Evolutionary conservation across 2,113 vertebrate genomes (phyloP).

Genomic region (Ramphastos sulfuratus): DNA sequence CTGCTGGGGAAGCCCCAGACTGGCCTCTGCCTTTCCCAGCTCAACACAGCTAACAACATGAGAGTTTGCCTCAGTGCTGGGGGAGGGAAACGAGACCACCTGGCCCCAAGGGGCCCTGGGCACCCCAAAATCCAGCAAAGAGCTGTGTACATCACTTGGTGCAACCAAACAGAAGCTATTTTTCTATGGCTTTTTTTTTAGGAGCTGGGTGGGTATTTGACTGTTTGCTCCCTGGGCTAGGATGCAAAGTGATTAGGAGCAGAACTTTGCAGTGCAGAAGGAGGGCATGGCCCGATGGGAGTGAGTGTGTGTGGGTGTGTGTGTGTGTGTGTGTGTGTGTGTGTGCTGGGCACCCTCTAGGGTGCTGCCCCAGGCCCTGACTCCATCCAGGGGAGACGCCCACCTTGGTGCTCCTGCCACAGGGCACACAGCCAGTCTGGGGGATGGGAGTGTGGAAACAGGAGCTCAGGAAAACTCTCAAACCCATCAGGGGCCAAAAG

Average conservation of each 20-base stretch:
- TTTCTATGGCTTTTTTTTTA: rapidly evolving
- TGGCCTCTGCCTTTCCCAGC: background rate
- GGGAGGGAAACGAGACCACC: rapidly evolving
- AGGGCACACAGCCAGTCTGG: background rate
- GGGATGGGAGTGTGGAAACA: rapidly evolving
- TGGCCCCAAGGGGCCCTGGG: background rate
- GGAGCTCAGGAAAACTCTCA: background rate
- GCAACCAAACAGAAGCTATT: background rate
- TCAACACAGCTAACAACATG: background rate
- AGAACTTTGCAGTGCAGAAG: background rate
- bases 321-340: background rate
- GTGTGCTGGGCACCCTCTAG: background rate
- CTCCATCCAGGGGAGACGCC: background rate
- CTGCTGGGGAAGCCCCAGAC: background rate
- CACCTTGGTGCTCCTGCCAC: rapidly evolving
- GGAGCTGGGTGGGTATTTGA: rapidly evolving
- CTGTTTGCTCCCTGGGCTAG: too few species aligned
- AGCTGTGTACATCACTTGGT: rapidly evolving
- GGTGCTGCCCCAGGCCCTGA: background rate
- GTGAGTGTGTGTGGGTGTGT: background rate
- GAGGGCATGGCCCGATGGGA: rapidly evolving
- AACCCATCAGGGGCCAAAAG: rapidly evolving
- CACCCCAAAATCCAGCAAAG: background rate
- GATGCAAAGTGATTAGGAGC: rapidly evolving
- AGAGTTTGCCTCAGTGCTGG: rapidly evolving